Percentiles rank a stretch among this genome's conserved stretches.
These are phyloP conservation scores for Cenopis cana DNA, from an alignment of 2,888 invertebrate genomes.

Conservation along the genomic window DNA sequence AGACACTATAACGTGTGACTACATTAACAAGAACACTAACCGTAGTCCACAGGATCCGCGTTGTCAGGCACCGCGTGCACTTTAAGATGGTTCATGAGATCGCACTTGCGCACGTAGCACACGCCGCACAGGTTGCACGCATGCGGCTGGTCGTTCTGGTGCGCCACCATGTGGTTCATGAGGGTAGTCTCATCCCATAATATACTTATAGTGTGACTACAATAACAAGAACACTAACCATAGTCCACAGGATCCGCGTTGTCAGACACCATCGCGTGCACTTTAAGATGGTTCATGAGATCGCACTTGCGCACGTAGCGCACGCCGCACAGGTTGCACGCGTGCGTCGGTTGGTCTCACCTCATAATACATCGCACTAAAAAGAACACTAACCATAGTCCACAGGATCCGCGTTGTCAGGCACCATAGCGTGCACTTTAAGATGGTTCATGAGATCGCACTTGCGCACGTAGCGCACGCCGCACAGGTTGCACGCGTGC, in stretches of 20 bases:
- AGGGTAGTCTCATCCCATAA: too few relatives aligned
- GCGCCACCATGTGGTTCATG: too few relatives aligned
- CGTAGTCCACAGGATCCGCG: conserved; percentile 83
- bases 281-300: conserved; percentile 93
- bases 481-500: conserved; percentile 91
- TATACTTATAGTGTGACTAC: too few relatives aligned
- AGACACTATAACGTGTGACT: too few relatives aligned
- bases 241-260: conserved; percentile 84
- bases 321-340: too few relatives aligned
- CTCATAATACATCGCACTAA: too few relatives aligned
- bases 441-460: conserved; percentile 57
- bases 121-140: too few relatives aligned
- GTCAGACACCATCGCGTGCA: conserved; percentile 89
- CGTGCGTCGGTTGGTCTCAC: too few relatives aligned
- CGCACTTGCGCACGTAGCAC: conserved; percentile 91
- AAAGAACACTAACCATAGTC: conserved; percentile 83
- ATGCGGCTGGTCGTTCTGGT: too few relatives aligned
- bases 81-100: conserved; percentile 93
- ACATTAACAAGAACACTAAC: too few relatives aligned
- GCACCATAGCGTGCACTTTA: conserved; percentile 52
- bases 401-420: conserved; percentile 86
- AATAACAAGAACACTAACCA: too few relatives aligned
- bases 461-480: conserved; percentile 75
- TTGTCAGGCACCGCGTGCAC: conserved; percentile 91
- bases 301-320: conserved; percentile 92